Base-by-base conservation (phyloP, 2,113 vertebrate genomes). In the Phalacrocorax carbo region DNA sequence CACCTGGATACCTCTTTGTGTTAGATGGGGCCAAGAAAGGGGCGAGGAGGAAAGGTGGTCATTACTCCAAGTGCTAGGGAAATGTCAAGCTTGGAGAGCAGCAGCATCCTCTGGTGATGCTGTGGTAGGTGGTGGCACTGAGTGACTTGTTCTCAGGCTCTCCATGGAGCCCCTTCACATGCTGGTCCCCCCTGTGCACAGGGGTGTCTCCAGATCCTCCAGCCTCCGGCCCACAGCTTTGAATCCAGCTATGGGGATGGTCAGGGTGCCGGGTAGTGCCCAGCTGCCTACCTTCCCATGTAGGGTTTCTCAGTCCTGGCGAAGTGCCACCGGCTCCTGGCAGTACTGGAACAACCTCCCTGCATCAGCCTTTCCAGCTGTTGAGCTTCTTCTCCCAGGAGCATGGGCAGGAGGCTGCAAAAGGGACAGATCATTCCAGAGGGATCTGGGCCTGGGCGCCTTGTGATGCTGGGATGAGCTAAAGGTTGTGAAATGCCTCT, bases 221-320 rank as follows among this genome's bases (percentile, higher is more conserved):
- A 18, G 23, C 13, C 26, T 27, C 19, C 34, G 72, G 13, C 46
- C 32, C 2, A 4, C 60, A 29, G 38, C 51, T 61, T 17, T 58
- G 58, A 34, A 49, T 8, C 15, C 32, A 82, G 55, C 58, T 9
- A 0, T 0, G 19, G 58, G 36, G 10, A 9, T 10, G 21, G 38
- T 2, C 25, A 51, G 27, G 64, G 9, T n/a, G 3, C 0, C 0
- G 2, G 21, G 75, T 44, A 55, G 15, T 57, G 46, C 40, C 40
- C 0, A 0, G 9, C 7, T 20, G 13, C 40, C 15, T 5, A 0
- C 73, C 36, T 17, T 36, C 38, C 44, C 5, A 0, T 7, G 13
- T 5, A 21, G 52, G 36, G 12, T 5, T 6, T 52, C 40, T 61
- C 12, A 3, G 70, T 36, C 12, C 42, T 18, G 18, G 26, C 3